Evolutionary conservation across 2,797 vertebrate species (phyloP).

Genomic region (Betta splendens): DNA sequence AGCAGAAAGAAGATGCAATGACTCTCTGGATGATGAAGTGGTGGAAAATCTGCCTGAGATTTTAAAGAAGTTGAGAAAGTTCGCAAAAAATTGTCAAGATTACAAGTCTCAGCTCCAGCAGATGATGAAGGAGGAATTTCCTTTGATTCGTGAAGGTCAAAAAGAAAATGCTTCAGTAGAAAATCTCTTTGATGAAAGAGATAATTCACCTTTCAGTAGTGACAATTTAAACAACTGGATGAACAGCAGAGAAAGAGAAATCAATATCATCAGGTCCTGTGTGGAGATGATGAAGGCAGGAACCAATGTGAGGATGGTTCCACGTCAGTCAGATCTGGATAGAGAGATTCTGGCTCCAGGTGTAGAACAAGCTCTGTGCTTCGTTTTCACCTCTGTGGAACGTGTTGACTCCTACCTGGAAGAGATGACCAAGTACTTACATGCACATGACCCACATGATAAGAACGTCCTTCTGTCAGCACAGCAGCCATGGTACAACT

Average conservation of each 20-base stretch:
- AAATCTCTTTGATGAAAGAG: slow-evolving; percentile 22
- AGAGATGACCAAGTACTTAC: slow-evolving; percentile 5
- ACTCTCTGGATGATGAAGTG: background rate
- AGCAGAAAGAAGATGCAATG: slow-evolving; percentile 36
- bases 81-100: slow-evolving; percentile 14
- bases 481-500: background rate
- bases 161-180: background rate
- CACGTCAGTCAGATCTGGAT: slow-evolving; percentile 12
- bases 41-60: slow-evolving; percentile 19
- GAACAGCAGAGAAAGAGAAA: slow-evolving; percentile 38
- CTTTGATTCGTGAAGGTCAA: slow-evolving; percentile 40
- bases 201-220: slow-evolving; percentile 49
- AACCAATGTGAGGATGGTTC: slow-evolving; percentile 8
- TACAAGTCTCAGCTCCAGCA: slow-evolving; percentile 1
- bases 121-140: background rate
- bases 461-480: background rate
- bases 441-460: fast-evolving
- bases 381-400: slow-evolving; percentile 36
- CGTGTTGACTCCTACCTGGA: background rate
- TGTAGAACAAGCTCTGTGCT: slow-evolving; percentile 23
- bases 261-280: slow-evolving; percentile 35
- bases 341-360: slow-evolving; percentile 6
- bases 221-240: slow-evolving; percentile 55
- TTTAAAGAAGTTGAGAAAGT: slow-evolving; percentile 2
- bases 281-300: slow-evolving; percentile 15